Evolutionary conservation across 1,140 invertebrate species (phyloP), one percentile per base, ranked within the genome.

Genomic region (Charaxes varanes): DNA sequence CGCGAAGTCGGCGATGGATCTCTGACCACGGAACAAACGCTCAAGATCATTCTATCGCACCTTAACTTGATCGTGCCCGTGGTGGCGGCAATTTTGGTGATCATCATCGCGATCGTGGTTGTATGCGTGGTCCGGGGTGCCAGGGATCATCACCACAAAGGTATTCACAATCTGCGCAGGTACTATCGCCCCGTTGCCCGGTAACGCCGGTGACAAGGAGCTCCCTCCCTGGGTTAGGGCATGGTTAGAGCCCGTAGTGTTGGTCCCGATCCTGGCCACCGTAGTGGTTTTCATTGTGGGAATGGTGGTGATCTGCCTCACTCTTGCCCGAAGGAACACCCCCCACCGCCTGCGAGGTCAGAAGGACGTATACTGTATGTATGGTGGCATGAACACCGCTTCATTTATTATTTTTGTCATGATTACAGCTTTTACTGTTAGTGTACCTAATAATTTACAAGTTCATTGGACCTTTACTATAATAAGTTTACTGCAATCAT

Each of bases 21-120:
- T 66, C 86, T 90, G 57, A 90, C 89, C 56, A 87, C 89, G 56
- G 92, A 94, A 79, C 92, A 93, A 80, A 92, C 92, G 50, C 87
- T 94, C 84, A 90, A 90, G 87, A 90, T 93, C 62, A 89, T 95
- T 62, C 88, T 94, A 69, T 90, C 92, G 52, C 95, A 97, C 83
- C 88, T 96, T 59, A 95, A 97, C 87, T 90, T 97, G 63, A 93
- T 97, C 84, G 93, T 97, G 53, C 96, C 96, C n/a, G 92, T 97
- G 51, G 92, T 94, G 62, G 94, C 94, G 42, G 94, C 94, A 46
- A 87, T 96, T 42, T 89, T 97, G 58, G 92, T 97, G 82, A 94
- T 97, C 83, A 94, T 97, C 68, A 90, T 96, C 78, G 93, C 94
- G 54, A 92, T 97, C 68, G 92, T 95, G 74, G 92, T 97, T 70